Evolutionary conservation across 2,888 invertebrate genomes (phyloP).

Genomic region (Diabrotica balteata): DNA sequence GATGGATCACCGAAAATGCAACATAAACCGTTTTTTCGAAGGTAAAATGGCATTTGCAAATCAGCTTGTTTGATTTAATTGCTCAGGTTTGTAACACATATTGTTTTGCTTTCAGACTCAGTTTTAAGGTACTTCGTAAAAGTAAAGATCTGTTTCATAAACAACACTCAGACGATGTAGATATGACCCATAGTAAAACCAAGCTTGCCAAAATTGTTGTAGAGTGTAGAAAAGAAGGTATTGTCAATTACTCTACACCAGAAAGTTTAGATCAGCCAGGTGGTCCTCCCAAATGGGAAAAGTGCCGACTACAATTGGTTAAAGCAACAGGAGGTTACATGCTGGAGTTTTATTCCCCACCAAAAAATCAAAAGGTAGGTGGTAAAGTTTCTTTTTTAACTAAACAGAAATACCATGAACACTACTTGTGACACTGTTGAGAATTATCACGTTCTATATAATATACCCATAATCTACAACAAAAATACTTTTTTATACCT

Average conservation of each 20-base stretch:
- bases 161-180: conserved; percentile 87
- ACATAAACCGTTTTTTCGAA: conserved; percentile 83
- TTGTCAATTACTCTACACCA: conserved; percentile 90
- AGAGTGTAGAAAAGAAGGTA: conserved; percentile 92
- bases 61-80: neutral
- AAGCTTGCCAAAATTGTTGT: conserved; percentile 91
- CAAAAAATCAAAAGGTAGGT: conserved; percentile 85
- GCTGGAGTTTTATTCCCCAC: conserved; percentile 95
- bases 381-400: conserved; percentile 5
- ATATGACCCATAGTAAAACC: conserved; percentile 72
- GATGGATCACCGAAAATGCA: conserved; percentile 80
- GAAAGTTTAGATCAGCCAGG: conserved; percentile 86
- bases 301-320: conserved; percentile 87
- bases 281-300: conserved; percentile 92
- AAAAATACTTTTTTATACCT: too few species aligned
- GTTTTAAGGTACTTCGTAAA: conserved; percentile 85
- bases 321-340: conserved; percentile 94
- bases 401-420: too few species aligned
- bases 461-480: too few species aligned
- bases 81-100: neutral
- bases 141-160: conserved; percentile 88
- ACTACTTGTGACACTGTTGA: too few species aligned
- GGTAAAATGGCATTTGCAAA: conserved; percentile 54
- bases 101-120: conserved; percentile 62
- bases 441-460: too few species aligned